Conservation (phyloP, 2,113 vertebrate species). For the Perca fluviatilis region DNA sequence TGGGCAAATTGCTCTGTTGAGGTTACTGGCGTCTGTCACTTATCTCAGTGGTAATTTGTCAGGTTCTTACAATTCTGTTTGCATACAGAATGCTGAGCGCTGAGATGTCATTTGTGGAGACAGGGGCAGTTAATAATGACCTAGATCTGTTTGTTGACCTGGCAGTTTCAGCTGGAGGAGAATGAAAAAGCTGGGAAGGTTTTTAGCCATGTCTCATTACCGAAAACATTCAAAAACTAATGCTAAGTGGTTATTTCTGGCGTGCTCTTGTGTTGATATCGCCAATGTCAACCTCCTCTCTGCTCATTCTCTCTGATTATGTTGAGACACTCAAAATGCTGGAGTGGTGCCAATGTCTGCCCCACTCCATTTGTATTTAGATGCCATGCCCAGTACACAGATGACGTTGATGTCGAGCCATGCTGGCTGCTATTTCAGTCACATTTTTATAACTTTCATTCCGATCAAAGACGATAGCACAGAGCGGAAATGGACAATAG, state of each 20-base stretch:
- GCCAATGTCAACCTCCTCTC: conserved; percentile 29
- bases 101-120: neutral
- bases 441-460: conserved; percentile 9
- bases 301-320: conserved; percentile 40
- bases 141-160: conserved; percentile 20
- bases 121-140: neutral
- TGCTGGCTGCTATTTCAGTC: conserved; percentile 30
- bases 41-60: conserved; percentile 35
- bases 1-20: conserved; percentile 4
- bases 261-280: neutral
- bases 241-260: conserved; percentile 38
- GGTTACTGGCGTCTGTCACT: conserved; percentile 15
- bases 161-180: neutral
- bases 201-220: conserved; percentile 23
- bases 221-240: conserved; percentile 2
- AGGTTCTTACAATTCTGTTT: conserved; percentile 21
- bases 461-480: conserved; percentile 11
- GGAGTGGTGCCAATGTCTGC: conserved; percentile 1
- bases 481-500: neutral
- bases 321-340: conserved; percentile 32
- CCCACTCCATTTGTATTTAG: conserved; percentile 26
- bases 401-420: conserved; percentile 15
- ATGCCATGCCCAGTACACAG: conserved; percentile 9
- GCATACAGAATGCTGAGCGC: neutral
- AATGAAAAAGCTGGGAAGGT: neutral